phyloP scores from a whole-genome alignment of 1,140 invertebrate genomes.

The Drosophila lacertosa region DNA sequence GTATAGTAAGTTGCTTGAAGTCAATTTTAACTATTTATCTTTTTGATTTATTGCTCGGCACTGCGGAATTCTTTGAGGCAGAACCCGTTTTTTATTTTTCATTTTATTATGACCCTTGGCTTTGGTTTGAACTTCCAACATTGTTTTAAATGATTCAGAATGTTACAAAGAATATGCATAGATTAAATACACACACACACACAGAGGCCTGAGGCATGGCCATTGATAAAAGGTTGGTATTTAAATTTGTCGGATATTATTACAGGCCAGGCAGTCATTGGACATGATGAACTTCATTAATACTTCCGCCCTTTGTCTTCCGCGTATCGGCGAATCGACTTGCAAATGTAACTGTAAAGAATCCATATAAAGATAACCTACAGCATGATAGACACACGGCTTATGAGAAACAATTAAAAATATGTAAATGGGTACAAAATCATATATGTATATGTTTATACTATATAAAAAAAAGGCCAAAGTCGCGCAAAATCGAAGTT shows the following conservation, averaged over 20 bases:
- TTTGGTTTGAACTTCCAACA: conserved; percentile 22
- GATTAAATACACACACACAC: conserved; percentile 15
- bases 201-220: conserved; percentile 5
- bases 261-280: conserved; percentile 37
- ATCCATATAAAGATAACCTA: conserved; percentile 15
- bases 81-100: conserved; percentile 54
- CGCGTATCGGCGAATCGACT: conserved; percentile 37
- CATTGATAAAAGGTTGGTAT: conserved; percentile 1
- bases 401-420: conserved; percentile 61
- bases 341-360: conserved; percentile 71
- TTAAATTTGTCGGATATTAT: background rate
- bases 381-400: conserved; percentile 16
- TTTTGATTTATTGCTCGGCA: conserved; percentile 37
- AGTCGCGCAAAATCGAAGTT: conserved; percentile 68
- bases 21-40: no score
- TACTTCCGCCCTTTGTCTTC: conserved; percentile 63
- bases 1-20: background rate
- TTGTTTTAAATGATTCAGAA: conserved; percentile 22
- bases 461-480: conserved; percentile 76
- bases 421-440: conserved; percentile 76
- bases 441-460: no score
- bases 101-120: conserved; percentile 13
- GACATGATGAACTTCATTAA: conserved; percentile 20
- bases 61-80: conserved; percentile 23
- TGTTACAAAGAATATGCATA: conserved; percentile 2